phyloP scores from a whole-genome alignment of 1,140 invertebrate genomes.

The Akabosia matsudoensis region DNA sequence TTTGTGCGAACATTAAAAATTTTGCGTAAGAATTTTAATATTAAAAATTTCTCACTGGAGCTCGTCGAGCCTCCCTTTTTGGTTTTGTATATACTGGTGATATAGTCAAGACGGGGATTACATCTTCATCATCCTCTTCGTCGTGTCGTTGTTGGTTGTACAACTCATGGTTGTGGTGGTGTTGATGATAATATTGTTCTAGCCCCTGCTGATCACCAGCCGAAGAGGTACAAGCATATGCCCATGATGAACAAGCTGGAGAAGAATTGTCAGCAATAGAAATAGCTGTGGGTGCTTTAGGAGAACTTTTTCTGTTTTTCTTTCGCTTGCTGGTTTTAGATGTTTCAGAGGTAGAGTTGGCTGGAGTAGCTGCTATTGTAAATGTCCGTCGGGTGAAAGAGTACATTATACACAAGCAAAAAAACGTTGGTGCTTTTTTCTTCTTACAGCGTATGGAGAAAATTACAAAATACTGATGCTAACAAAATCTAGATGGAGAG shows the following conservation, averaged over 20 bases:
- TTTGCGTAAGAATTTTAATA: background rate
- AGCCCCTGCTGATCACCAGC: background rate
- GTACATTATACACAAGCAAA: background rate
- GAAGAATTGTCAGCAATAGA: background rate
- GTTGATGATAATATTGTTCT: background rate
- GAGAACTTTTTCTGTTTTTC: background rate
- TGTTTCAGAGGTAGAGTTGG: background rate
- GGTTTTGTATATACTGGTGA: background rate
- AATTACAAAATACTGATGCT: background rate
- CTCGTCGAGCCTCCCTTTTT: constrained; percentile 3
- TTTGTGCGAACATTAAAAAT: too few species aligned
- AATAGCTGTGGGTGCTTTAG: background rate
- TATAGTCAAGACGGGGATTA: background rate
- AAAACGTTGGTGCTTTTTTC: background rate
- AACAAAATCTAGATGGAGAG: background rate
- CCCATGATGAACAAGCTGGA: background rate
- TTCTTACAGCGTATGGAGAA: background rate
- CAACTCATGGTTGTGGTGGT: background rate
- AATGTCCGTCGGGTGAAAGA: constrained; percentile 6
- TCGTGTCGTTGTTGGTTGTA: background rate
- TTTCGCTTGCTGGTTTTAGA: background rate
- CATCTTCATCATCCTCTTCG: background rate
- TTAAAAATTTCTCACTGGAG: background rate
- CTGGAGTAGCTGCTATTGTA: background rate
- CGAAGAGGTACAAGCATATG: background rate